A percentile compares a stretch with the other conserved stretches of the same genome.
phyloP scores from a whole-genome alignment of 2,888 invertebrate genomes.

The Galerucella calmariensis region DNA sequence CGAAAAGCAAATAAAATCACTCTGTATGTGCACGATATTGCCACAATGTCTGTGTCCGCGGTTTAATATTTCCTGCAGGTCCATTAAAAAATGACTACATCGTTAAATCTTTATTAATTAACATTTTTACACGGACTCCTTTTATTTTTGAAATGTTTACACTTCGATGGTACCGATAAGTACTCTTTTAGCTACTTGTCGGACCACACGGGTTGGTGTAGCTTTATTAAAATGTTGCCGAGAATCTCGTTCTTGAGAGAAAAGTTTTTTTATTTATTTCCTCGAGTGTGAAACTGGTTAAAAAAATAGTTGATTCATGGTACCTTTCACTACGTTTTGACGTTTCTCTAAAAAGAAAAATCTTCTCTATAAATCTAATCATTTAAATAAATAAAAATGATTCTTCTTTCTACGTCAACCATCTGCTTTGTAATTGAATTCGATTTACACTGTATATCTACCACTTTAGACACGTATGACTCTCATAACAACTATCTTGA shows the following conservation, averaged over 20 bases:
- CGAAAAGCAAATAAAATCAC: too few species aligned
- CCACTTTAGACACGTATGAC: background rate
- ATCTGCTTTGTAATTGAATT: background rate
- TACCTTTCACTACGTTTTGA: too few species aligned
- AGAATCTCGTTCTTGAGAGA: too few species aligned
- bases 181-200: background rate
- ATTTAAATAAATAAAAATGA: background rate
- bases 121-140: constrained; percentile 26
- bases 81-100: constrained; percentile 31
- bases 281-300: background rate
- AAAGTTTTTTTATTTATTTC: background rate
- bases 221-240: too few species aligned
- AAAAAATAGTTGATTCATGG: background rate
- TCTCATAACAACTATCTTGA: constrained; percentile 1
- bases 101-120: constrained; percentile 37
- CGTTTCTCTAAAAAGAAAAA: too few species aligned
- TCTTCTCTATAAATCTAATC: background rate
- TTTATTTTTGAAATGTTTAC: constrained; percentile 33
- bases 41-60: too few species aligned
- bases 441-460: background rate
- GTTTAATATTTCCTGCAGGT: background rate
- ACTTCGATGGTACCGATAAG: constrained; percentile 20
- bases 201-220: background rate
- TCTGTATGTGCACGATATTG: too few species aligned
- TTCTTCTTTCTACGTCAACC: background rate